phyloP scores from a whole-genome alignment of 2,797 vertebrate genomes.

The Sardinella longiceps region DNA sequence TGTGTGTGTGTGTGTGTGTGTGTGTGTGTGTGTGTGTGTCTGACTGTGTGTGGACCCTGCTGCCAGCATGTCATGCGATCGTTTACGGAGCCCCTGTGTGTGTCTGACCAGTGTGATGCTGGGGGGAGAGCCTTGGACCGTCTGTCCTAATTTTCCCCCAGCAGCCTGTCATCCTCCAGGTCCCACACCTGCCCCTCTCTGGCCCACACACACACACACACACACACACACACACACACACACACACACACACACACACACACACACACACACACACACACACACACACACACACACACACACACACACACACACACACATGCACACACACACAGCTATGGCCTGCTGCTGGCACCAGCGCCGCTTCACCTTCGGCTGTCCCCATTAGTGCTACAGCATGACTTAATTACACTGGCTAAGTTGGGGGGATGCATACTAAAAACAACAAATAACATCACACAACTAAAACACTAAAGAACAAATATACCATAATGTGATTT shows the following conservation, averaged over 20 bases:
- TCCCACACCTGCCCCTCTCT: conserved; percentile 36
- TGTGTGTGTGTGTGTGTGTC: not conserved
- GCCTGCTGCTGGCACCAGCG: too few species aligned
- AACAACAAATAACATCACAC: not conserved
- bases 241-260: not conserved
- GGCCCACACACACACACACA: not conserved
- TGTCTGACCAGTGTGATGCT: conserved; percentile 55
- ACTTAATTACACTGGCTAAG: not conserved
- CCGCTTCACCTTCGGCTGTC: not conserved
- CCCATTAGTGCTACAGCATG: not conserved
- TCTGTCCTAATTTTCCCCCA: conserved; percentile 49
- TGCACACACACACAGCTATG: not conserved
- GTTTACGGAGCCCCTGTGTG: conserved; percentile 44
- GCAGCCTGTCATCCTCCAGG: conserved; percentile 20
- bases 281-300: not conserved
- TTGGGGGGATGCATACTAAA: not conserved
- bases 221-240: not conserved
- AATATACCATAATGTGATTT: not conserved
- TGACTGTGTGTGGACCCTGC: conserved; percentile 17
- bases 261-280: not conserved
- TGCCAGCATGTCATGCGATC: not conserved
- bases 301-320: conserved; percentile 9
- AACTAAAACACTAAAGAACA: not conserved
- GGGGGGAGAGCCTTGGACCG: conserved; percentile 39
- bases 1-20: not conserved